Evolutionary conservation across 2,888 invertebrate genomes (phyloP).

Genomic region (Amaurobius ferox): DNA sequence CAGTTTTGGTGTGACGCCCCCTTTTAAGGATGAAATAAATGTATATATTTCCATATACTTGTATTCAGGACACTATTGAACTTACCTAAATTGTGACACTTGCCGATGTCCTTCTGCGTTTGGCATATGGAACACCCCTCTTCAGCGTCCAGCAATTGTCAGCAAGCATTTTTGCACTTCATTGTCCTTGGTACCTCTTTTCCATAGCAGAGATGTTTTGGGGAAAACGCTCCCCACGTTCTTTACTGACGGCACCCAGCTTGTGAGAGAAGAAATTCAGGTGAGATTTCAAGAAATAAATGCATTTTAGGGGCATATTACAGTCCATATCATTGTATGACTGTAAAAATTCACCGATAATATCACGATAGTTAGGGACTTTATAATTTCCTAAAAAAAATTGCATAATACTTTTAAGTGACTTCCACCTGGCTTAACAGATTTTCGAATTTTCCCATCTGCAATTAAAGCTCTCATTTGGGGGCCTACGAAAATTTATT

Average conservation of each 20-base stretch:
- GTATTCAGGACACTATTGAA: neutral
- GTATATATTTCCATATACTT: neutral
- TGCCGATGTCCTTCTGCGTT: neutral
- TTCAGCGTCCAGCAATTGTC: neutral
- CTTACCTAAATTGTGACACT: neutral
- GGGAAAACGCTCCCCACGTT: constrained; percentile 21
- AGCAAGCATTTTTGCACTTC: neutral
- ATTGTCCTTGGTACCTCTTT: constrained; percentile 28
- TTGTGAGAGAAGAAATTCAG: neutral
- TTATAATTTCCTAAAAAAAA: neutral
- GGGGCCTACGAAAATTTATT: neutral
- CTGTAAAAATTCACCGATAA: neutral
- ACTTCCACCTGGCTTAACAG: neutral
- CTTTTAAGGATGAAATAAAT: too few species aligned
- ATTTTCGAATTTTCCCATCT: neutral
- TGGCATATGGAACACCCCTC: neutral
- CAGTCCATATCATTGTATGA: neutral
- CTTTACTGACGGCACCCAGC: constrained; percentile 6
- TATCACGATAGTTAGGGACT: neutral
- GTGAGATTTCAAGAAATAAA: neutral
- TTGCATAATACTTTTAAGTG: too few species aligned
- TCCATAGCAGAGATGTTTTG: constrained; percentile 32
- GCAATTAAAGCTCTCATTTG: neutral
- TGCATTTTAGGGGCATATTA: neutral
- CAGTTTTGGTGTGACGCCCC: neutral